Base-by-base conservation (phyloP, 2,113 vertebrate species). In the Tenebrosternarchus preto region DNA sequence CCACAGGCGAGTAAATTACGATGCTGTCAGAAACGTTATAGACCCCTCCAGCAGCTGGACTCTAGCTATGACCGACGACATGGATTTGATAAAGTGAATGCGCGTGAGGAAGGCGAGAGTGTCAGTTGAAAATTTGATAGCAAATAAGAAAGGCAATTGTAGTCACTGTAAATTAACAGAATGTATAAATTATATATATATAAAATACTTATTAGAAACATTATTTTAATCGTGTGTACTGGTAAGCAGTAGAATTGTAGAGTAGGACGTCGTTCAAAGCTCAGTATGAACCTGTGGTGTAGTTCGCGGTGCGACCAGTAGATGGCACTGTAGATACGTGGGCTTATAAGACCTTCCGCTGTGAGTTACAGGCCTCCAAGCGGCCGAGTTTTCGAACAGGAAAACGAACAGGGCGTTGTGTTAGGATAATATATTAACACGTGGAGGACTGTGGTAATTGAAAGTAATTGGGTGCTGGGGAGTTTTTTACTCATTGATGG, bases 1-100 rank as follows among this genome's bases (percentile, higher is more conserved):
- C 61, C 78, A 85, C 84, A 50, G 83, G 80, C 53, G 76, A 67
- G 80, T 88, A 81, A 85, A 88, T 85, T 80, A 84, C 81, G 74
- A 81, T 69, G 69, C 36, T 75, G 78, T 80, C 43, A 83, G 69
- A 73, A 73, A 33, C 43, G 9, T n/a, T 55, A 17, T 19, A 73
- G 29, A 20, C 27, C 39, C 29, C 43, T 53, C 12, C 25, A 29
- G 53, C 0, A 36, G 24, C 29, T 20, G 39, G 24, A 57, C 43
- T 19, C 3, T 33, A 16, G 39, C 15, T 17, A 25, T 24, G 3
- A 57, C 16, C 31, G 25, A 4, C 6, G n/a, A 66, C 50, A 77
- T 8, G 12, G 29, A 73, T 50, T 19, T 71, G 15, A 24, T 29
- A 50, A 9, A 50, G 43, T 12, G 11, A 50, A 50, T 9, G 43